Base-by-base conservation (phyloP, 2,797 vertebrate genomes). In the Heteromormyrus szaboi region DNA sequence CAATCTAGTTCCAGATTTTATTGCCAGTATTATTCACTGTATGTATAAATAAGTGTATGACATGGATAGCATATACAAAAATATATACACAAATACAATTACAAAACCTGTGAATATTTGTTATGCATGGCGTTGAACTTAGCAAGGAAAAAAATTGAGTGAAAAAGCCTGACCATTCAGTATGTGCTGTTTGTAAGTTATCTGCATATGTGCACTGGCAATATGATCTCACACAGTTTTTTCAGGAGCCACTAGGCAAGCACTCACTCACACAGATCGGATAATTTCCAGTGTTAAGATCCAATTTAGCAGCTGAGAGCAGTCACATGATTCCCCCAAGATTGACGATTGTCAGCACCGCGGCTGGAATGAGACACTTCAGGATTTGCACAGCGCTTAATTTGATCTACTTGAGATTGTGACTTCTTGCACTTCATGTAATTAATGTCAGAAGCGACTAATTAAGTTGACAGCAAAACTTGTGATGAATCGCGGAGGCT, bases 351-450 rank as follows among this genome's bases (percentile, higher is more conserved):
- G 93, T 94, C 92, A 94, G 93, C 89, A 91, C 93, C 92, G 93
- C 93, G 91, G 93, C 92, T 90, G 90, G 88, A 89, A 89, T 54
- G 44, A 95, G 92, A 94, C 93, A 93, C 94, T 95, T 91, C 93
- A 95, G 94, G 91, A 95, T 95, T 95, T 94, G 94, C 94, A 94
- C 93, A 93, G 93, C 88, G 92, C 93, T 95, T 96, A 96, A 96
- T 96, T 96, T 96, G 95, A 96, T 96, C 94, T 95, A 96, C 95
- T 96, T 96, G 92, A 96, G 95, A 96, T 95, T 95, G 93, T 93
- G 93, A 95, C 94, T 95, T 95, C 95, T 96, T 79, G 94, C 95
- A 95, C 94, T 95, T 94, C 94, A 95, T 94, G 93, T 95, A 96
- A 96, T 96, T 96, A 96, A 95, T 94, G 91, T 89, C 90, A 95